Evolutionary conservation across 30 jellyfish, hydroid and myxozoan species (phyloP).

Genomic region (Turritopsis rubra): DNA sequence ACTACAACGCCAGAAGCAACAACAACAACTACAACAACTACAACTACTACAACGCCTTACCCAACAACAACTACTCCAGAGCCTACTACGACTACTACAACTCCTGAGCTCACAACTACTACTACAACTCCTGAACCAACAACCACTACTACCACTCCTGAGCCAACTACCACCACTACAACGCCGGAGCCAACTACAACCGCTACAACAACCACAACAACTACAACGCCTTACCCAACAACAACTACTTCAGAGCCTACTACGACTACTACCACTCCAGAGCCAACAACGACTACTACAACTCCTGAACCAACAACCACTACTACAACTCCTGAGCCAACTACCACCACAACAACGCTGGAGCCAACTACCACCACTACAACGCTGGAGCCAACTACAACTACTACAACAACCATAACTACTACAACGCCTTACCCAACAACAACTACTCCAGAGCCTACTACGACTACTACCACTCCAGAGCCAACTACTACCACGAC

Average conservation of each 20-base stretch:
- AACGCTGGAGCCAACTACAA: not conserved
- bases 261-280: not conserved
- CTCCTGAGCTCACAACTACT: not conserved
- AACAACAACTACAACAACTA: not conserved
- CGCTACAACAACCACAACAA: not conserved
- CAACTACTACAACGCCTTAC: constrained; percentile 12
- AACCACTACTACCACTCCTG: constrained; percentile 13
- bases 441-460: not conserved
- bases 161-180: not conserved
- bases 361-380: constrained; percentile 15
- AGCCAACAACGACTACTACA: not conserved
- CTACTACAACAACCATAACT: not conserved
- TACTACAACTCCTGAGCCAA: not conserved
- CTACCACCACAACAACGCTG: constrained; percentile 7
- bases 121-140: not conserved
- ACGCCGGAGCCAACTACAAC: constrained; percentile 6
- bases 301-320: not conserved
- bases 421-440: not conserved
- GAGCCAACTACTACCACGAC: not conserved
- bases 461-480: not conserved
- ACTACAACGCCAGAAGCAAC: constrained; percentile 1
- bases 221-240: not conserved
- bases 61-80: constrained; percentile 10
- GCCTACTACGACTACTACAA: constrained; percentile 14
- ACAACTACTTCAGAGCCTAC: not conserved